phyloP scores from a whole-genome alignment of 2,797 vertebrate species.

The Trachops cirrhosus region DNA sequence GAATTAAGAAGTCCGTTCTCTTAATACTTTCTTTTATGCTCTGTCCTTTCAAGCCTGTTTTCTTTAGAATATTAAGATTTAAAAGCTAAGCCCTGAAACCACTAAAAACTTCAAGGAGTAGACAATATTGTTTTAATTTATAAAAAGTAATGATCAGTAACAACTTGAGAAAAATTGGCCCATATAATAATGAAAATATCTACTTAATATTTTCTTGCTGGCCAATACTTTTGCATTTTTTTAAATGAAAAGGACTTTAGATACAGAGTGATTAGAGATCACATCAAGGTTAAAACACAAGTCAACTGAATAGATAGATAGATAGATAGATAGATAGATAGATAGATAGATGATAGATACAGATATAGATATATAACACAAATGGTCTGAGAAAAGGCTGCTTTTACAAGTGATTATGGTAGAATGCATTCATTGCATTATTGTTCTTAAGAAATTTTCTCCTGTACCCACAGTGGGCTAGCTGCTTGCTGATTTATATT shows the following conservation, averaged over 20 bases:
- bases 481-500: background rate
- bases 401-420: background rate
- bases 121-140: conserved; percentile 62
- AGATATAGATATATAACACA: background rate
- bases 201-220: conserved; percentile 53
- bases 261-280: conserved; percentile 49
- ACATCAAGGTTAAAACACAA: background rate
- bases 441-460: conserved; percentile 9
- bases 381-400: background rate
- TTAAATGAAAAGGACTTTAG: conserved; percentile 41
- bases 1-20: conserved; percentile 52
- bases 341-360: too few relatives aligned
- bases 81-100: conserved; percentile 66
- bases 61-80: conserved; percentile 68
- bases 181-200: background rate
- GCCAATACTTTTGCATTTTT: conserved; percentile 41
- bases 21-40: conserved; percentile 65
- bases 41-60: conserved; percentile 60
- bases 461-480: background rate
- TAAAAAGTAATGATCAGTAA: conserved; percentile 60
- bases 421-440: background rate
- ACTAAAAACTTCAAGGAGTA: conserved; percentile 55
- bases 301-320: background rate
- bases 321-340: too few relatives aligned
- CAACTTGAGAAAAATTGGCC: conserved; percentile 38